Base-by-base conservation (phyloP, 2,888 invertebrate species). In the Agapostemon virescens region DNA sequence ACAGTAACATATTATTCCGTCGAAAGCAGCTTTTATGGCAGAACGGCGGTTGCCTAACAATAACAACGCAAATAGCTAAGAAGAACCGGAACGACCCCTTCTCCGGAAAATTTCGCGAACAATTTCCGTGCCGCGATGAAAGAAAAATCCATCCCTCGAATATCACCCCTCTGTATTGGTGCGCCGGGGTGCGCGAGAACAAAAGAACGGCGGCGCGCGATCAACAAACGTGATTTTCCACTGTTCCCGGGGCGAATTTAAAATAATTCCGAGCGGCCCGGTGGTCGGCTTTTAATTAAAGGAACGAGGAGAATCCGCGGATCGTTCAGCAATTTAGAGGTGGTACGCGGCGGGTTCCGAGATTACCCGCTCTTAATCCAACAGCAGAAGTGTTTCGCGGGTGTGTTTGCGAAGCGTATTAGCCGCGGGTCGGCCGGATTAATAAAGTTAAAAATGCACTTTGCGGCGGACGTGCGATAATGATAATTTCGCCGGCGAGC, bases 381-480 rank as follows among this genome's bases (percentile, higher is more conserved):
- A 58, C 68, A 63, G 72, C 71, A 49, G 72, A 77, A 69, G 69
- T 71, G 64, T 71, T 77, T 77, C 71, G 76, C 71, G 71, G 52
- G 23, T 64, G 58, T 80, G 80, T 80, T 80, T 80, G 80, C 77
- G 38, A 45, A 80, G 58, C 77, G 80, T 73, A 80, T 80, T 73
- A 80, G 67, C 72, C 77, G 64, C 55, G 76, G 52, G 64, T n/a
- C 63, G 42, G 63, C 69, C n/a, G 70, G 79, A 71, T 79, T 72
- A 76, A 76, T 76, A 71, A 79, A 76, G 79, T 79, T 79, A 79
- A 79, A 79, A 79, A 79, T 76, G 79, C 71, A 79, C 71, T 79
- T 79, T 61, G 76, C 71, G 71, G 52, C 52, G 70, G 33, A 38
- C 71, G 71, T 63, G 63, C 71, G 71, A 79, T 76, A 76, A 79